Conservation (phyloP, 2,888 invertebrate species). For the Sepiola atlantica region DNA sequence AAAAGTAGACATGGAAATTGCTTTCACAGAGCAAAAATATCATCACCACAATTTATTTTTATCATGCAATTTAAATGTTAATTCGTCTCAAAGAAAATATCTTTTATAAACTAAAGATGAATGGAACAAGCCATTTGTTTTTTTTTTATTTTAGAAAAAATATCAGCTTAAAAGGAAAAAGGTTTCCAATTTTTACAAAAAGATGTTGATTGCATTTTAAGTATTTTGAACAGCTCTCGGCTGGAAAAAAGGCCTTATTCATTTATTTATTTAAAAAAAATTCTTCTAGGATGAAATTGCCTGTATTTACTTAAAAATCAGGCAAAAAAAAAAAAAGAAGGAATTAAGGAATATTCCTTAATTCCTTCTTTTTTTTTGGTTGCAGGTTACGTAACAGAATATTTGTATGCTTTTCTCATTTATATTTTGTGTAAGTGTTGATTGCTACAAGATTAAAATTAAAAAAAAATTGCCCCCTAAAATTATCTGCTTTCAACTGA, state of each 20-base stretch:
- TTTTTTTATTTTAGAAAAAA: neutral
- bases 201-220: neutral
- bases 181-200: neutral
- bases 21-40: neutral
- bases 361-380: neutral
- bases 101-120: neutral
- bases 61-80: neutral
- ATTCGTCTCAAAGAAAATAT: neutral
- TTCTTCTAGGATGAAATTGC: neutral
- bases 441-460: too few species aligned
- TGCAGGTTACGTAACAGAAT: neutral
- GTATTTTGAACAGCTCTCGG: neutral
- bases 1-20: neutral
- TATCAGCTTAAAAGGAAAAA: neutral
- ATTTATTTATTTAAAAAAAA: too few species aligned
- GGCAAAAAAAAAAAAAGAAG: too few species aligned
- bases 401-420: neutral
- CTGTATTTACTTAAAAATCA: slow-evolving; percentile 13
- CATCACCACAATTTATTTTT: neutral
- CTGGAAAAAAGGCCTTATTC: neutral
- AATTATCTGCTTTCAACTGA: too few species aligned
- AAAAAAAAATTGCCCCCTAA: too few species aligned
- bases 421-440: neutral
- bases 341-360: neutral
- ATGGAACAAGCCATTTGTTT: neutral